Evolutionary conservation across 2,888 invertebrate species (phyloP).

Genomic region (Tupiocoris notatus): DNA sequence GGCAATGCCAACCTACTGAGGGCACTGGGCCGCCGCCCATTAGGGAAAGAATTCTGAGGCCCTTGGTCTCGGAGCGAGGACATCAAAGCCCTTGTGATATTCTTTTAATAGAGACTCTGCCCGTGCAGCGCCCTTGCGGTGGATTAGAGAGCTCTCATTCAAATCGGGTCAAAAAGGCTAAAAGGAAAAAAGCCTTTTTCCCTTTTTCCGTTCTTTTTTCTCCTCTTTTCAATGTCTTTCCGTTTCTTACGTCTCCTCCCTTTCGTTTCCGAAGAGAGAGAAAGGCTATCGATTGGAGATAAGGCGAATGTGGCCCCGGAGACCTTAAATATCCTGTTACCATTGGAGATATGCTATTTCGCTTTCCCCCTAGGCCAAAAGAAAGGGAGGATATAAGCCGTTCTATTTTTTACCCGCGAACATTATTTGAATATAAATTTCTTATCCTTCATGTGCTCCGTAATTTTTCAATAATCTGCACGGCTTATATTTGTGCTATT

Average conservation of each 20-base stretch:
- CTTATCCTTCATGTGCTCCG: too few relatives aligned
- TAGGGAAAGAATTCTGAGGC: neutral
- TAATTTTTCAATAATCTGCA: too few relatives aligned
- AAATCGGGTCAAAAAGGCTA: neutral
- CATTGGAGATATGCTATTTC: neutral
- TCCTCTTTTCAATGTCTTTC: neutral
- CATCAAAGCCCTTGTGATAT: neutral
- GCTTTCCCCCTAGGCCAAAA: neutral
- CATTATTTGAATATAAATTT: neutral
- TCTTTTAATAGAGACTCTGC: neutral
- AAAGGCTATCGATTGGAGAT: neutral
- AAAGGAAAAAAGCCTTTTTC: neutral
- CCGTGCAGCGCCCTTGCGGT: neutral
- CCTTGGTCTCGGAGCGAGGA: neutral
- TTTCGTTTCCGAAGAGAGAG: neutral
- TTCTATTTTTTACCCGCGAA: neutral
- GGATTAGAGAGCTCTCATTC: neutral
- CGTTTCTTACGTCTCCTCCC: neutral
- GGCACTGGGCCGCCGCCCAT: neutral
- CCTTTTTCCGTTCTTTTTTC: neutral
- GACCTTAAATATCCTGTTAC: neutral
- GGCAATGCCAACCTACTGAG: neutral
- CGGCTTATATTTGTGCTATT: too few relatives aligned
- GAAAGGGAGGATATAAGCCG: neutral
- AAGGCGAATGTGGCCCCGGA: neutral